Percentiles rank a stretch among this genome's conserved stretches.
Evolutionary conservation across 1,140 invertebrate genomes (phyloP).

Genomic region (Drosophila obscura): DNA sequence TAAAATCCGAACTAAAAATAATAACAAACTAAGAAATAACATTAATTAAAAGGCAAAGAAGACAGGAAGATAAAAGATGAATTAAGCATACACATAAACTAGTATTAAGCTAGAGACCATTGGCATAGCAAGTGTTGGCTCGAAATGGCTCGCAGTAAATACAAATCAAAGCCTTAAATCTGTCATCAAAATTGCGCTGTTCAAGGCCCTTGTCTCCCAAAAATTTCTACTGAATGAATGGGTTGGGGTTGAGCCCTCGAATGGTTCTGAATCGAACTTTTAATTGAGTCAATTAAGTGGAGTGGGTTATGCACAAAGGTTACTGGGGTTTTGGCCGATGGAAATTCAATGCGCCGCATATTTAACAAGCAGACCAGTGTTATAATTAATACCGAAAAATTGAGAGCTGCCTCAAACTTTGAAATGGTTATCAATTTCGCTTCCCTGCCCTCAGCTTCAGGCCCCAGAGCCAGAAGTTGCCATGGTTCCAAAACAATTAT

Average conservation of each 20-base stretch:
- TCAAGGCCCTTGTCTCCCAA: neutral
- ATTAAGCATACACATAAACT: too few relatives aligned
- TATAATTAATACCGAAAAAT: conserved; percentile 41
- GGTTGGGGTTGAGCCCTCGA: conserved; percentile 4
- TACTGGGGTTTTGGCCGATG: conserved; percentile 1
- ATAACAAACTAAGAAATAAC: too few relatives aligned
- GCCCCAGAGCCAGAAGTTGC: conserved; percentile 3
- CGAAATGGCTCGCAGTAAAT: too few relatives aligned
- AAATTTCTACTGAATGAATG: conserved; percentile 29
- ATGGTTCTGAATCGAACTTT: conserved; percentile 32
- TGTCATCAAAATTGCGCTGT: too few relatives aligned
- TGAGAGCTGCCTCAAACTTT: conserved; percentile 15
- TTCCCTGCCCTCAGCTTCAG: too few relatives aligned
- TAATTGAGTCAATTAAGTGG: conserved; percentile 47
- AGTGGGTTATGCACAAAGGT: neutral
- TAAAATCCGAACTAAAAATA: too few relatives aligned
- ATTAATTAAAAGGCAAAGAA: too few relatives aligned
- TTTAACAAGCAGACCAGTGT: conserved; percentile 25
- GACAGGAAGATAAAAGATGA: too few relatives aligned
- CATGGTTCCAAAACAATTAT: conserved; percentile 9
- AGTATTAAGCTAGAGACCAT: too few relatives aligned
- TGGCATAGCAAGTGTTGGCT: too few relatives aligned
- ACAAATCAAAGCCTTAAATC: too few relatives aligned
- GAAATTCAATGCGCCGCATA: conserved; percentile 43
- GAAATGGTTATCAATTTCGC: conserved; percentile 45